Conservation (phyloP, 2,888 invertebrate genomes). For the Dryocosmus kuriphilus region DNA sequence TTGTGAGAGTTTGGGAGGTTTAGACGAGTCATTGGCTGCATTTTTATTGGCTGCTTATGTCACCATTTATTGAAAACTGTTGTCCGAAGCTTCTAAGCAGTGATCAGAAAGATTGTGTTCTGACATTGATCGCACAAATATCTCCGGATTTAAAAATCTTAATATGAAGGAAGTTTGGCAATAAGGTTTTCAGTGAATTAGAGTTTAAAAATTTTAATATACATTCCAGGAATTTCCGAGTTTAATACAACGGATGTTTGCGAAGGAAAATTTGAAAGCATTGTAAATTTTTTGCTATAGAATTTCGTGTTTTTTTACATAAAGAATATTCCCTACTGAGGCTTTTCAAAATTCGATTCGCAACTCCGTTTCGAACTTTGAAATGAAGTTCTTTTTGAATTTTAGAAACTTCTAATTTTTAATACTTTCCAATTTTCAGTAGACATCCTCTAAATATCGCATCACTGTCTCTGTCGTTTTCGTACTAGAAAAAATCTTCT, state of each 20-base stretch:
- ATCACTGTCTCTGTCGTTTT: slow-evolving; percentile 11
- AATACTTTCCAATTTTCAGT: neutral
- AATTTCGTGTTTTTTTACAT: neutral
- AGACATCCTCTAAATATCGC: neutral
- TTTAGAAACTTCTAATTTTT: neutral
- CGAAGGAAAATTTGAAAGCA: neutral
- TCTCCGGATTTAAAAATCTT: slow-evolving; percentile 2
- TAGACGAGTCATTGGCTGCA: slow-evolving; percentile 16
- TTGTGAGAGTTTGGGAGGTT: slow-evolving; percentile 1
- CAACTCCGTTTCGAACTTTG: too few relatives aligned
- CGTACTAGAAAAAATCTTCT: neutral
- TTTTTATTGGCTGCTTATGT: slow-evolving; percentile 22
- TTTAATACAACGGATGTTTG: neutral
- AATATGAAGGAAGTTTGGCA: slow-evolving; percentile 11
- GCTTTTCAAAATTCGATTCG: too few relatives aligned
- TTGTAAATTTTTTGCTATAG: too few relatives aligned
- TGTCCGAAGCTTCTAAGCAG: neutral
- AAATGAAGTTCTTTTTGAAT: too few relatives aligned
- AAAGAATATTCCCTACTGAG: too few relatives aligned
- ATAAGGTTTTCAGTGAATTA: slow-evolving; percentile 23
- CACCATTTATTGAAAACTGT: neutral
- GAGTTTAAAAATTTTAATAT: neutral
- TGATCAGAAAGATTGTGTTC: slow-evolving; percentile 3
- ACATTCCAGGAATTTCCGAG: neutral
- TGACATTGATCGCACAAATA: slow-evolving; percentile 34